Evolutionary conservation across 2,888 invertebrate genomes (phyloP).

Genomic region (Campaea margaritaria): DNA sequence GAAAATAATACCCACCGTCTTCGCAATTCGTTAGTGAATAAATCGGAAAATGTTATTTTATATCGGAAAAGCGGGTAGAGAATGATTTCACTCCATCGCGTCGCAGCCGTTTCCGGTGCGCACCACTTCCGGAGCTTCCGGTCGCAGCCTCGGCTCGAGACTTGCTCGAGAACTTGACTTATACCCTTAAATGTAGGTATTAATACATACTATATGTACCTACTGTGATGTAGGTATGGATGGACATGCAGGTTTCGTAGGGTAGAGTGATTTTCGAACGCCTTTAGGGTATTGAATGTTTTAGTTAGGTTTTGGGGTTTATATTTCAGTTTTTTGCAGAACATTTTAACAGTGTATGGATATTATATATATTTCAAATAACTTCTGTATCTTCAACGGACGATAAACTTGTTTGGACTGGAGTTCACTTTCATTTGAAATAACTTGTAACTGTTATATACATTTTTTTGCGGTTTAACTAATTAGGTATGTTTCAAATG

Average conservation of each 20-base stretch:
- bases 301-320: no score
- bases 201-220: no score
- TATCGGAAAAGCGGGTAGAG: constrained; percentile 42
- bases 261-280: background rate
- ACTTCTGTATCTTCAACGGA: no score
- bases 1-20: background rate
- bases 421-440: no score
- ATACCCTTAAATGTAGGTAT: background rate
- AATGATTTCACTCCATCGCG: constrained; percentile 49
- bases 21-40: constrained; percentile 28
- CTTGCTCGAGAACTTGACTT: constrained; percentile 14
- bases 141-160: constrained; percentile 23
- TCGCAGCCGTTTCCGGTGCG: constrained; percentile 56
- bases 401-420: no score
- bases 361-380: no score
- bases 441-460: no score
- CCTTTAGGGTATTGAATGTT: no score
- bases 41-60: constrained; percentile 35
- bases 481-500: no score
- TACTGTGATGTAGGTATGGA: constrained; percentile 6
- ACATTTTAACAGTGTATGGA: no score
- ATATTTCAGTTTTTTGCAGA: no score
- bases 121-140: constrained; percentile 57
- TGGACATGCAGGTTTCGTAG: background rate
- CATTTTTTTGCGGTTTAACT: no score